A percentile compares a stretch with the other conserved stretches of the same genome.
These are phyloP conservation scores for Neotoxoptera formosana DNA, from an alignment of 1,140 invertebrate genomes.

Conservation along the genomic window DNA sequence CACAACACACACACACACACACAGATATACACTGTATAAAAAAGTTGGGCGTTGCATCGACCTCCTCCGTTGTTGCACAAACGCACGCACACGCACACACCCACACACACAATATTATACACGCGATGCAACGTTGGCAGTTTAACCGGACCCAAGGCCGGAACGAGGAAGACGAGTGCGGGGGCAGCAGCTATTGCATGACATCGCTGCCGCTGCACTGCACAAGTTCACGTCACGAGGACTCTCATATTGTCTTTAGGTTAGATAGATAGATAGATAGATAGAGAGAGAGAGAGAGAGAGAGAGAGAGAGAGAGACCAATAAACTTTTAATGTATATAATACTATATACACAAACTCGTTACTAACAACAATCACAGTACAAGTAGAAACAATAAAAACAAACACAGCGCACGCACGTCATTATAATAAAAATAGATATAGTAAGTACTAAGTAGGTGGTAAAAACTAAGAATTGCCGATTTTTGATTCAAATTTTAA, in stretches of 20 bases:
- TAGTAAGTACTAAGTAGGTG: background rate
- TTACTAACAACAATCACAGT: background rate
- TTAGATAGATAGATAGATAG: background rate
- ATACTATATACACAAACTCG: background rate
- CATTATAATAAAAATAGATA: background rate
- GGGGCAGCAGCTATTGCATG: slow-evolving; percentile 24
- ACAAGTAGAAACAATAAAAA: background rate
- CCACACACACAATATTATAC: background rate
- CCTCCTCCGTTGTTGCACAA: background rate
- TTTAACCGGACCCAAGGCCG: slow-evolving; percentile 34
- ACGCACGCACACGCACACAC: background rate
- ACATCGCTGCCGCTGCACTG: background rate
- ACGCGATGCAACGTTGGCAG: background rate
- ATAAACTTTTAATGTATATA: slow-evolving; percentile 8
- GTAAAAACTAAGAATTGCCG: background rate
- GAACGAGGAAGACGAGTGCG: background rate
- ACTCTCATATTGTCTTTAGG: background rate
- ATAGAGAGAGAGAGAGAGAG: background rate
- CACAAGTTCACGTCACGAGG: background rate
- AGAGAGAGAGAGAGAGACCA: background rate
- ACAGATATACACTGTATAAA: background rate
- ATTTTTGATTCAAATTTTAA: background rate
- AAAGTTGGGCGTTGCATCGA: slow-evolving; percentile 39
- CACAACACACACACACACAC: no score
- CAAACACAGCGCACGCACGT: background rate